Percentiles rank a stretch among this genome's conserved stretches.
These are phyloP conservation scores for Salvelinus fontinalis DNA, from an alignment of 2,113 vertebrate genomes.

Conservation along the genomic window DNA sequence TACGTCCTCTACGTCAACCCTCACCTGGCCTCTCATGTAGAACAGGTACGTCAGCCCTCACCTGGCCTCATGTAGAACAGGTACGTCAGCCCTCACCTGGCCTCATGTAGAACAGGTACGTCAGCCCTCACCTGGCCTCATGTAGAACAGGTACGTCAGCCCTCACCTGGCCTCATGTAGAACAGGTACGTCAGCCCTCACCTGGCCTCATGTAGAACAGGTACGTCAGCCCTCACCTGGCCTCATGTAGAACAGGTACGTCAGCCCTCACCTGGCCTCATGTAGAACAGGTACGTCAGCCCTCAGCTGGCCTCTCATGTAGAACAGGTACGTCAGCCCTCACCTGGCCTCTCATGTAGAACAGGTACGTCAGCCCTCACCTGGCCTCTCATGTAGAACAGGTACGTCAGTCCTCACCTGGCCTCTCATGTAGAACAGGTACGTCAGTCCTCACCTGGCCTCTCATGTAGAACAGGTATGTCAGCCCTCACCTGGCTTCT, in stretches of 20 bases:
- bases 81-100: constrained; percentile 59
- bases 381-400: too few relatives aligned
- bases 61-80: constrained; percentile 72
- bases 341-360: too few relatives aligned
- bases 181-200: neutral
- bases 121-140: neutral
- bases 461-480: too few relatives aligned
- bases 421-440: too few relatives aligned
- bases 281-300: constrained; percentile 46
- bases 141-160: too few relatives aligned
- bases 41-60: constrained; percentile 43
- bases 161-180: neutral
- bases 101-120: too few relatives aligned
- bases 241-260: constrained; percentile 71
- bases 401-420: too few relatives aligned
- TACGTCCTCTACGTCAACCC: constrained; percentile 46
- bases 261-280: constrained; percentile 80
- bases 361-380: too few relatives aligned
- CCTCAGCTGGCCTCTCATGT: too few relatives aligned
- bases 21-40: constrained; percentile 81
- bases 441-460: neutral
- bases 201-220: too few relatives aligned
- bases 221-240: constrained; percentile 70
- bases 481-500: constrained; percentile 1
- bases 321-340: too few relatives aligned